phyloP scores from a whole-genome alignment of 2,888 invertebrate genomes.

The Phasia obesa region DNA sequence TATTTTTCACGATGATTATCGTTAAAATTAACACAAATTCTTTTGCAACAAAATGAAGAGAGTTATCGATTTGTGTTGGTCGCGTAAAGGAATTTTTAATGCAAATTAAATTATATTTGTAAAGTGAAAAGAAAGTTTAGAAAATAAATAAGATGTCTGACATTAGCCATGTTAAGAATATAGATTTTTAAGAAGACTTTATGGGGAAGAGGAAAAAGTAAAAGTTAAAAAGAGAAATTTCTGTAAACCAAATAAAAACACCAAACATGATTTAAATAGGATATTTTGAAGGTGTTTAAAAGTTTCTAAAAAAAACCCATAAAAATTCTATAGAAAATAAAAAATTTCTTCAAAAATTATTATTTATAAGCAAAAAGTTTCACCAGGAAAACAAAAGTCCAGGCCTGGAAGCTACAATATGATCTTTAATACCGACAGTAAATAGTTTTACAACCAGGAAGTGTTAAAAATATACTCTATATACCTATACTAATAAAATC shows the following conservation, averaged over 20 bases:
- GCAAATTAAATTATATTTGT: constrained; percentile 30
- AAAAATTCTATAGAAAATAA: no score
- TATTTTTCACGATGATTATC: constrained; percentile 41
- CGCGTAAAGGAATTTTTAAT: constrained; percentile 47
- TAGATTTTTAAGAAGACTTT: constrained; percentile 22
- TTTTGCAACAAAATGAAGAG: constrained; percentile 30
- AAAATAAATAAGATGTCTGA: background rate
- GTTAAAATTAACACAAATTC: constrained; percentile 64
- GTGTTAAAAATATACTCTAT: no score
- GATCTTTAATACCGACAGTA: no score
- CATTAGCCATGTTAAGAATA: constrained; percentile 35
- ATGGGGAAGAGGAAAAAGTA: background rate
- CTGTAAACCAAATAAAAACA: background rate
- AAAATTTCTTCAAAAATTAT: no score
- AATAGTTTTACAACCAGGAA: no score
- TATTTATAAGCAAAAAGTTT: no score
- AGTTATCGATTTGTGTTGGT: constrained; percentile 41
- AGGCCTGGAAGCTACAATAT: no score
- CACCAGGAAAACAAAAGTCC: no score
- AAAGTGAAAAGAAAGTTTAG: constrained; percentile 31
- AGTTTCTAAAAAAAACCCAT: no score
- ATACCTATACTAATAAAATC: no score
- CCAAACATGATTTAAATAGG: background rate
- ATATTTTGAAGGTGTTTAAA: no score
- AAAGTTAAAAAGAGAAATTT: constrained; percentile 11